A percentile compares a stretch with the other conserved stretches of the same genome.
phyloP scores from a whole-genome alignment of 1,140 invertebrate species.

The Drosophila micromelanica region DNA sequence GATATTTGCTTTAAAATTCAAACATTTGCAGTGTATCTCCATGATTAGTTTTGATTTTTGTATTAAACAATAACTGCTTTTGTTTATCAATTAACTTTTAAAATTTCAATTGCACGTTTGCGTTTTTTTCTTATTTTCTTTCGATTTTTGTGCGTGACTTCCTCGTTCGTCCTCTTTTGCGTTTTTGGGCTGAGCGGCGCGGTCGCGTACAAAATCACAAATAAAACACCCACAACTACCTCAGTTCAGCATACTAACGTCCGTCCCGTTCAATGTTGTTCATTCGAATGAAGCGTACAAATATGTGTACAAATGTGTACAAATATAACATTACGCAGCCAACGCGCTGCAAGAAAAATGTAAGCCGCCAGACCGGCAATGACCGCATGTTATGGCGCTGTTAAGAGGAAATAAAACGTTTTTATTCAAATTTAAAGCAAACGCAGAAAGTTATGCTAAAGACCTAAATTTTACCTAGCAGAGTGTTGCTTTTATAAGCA shows the following conservation, averaged over 20 bases:
- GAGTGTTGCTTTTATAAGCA: no score
- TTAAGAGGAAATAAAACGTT: not conserved
- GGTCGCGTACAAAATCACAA: slow-evolving; percentile 51
- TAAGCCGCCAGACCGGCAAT: slow-evolving; percentile 1
- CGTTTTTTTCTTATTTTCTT: slow-evolving; percentile 1
- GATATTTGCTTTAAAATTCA: slow-evolving; percentile 61
- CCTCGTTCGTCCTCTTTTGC: slow-evolving; percentile 49
- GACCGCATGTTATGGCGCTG: not conserved
- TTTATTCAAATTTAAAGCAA: not conserved
- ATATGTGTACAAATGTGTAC: slow-evolving; percentile 11
- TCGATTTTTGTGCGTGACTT: slow-evolving; percentile 45
- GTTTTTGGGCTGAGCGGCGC: slow-evolving; percentile 44
- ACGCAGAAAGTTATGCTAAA: not conserved
- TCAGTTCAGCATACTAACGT: slow-evolving; percentile 22
- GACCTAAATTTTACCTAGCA: not conserved
- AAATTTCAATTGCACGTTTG: slow-evolving; percentile 32
- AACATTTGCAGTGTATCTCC: slow-evolving; percentile 76
- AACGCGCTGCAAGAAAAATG: not conserved
- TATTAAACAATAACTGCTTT: slow-evolving; percentile 5
- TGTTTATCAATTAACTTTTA: slow-evolving; percentile 29
- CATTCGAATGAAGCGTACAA: slow-evolving; percentile 28
- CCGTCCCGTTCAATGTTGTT: slow-evolving; percentile 40
- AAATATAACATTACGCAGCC: not conserved
- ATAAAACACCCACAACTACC: slow-evolving; percentile 40
- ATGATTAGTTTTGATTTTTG: slow-evolving; percentile 51